Base-by-base conservation (phyloP, 2,888 invertebrate genomes). In the Antheraea yamamai region DNA sequence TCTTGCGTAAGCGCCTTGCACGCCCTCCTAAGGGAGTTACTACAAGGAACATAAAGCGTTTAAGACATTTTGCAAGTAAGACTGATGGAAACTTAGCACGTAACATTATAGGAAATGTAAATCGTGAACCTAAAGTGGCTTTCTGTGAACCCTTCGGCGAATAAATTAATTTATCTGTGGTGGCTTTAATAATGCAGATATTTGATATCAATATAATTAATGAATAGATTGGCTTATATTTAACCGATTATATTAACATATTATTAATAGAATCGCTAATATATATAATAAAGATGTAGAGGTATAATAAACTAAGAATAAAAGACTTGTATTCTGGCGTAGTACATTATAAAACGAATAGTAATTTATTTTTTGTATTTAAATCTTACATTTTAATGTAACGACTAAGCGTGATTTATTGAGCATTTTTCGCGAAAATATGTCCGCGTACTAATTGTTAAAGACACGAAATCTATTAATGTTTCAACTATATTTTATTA, bases 1-100 rank as follows among this genome's bases (percentile, higher is more conserved):
- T 81, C 85, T 94, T 94, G 91, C 92, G 92, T 91, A 93, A 93
- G 87, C 84, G 85, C 85, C 78, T 85, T 82, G 86, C 85, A 87
- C 88, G 89, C 91, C 91, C 88, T 91, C 90, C 88, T 88, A 89
- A 90, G 90, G 91, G 91, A 87, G 86, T 84, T 83, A 84, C 79
- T 85, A 81, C 85, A 87, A 86, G 83, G 83, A 86, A 81, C 84
- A 78, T 80, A 80, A 81, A 81, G 78, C 82, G 81, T 79, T 82
- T 82, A 81, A 75, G 82, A 73, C 81, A 76, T 81, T 84, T 84
- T 77, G 80, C 77, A 81, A 77, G 79, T 81, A 81, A 79, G 79
- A 68, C 74, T 73, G 75, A 78, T 79, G 64, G 77, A 78, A 79
- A 75, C 76, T 39, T 77, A 78, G 76, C 76, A 79, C 78, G 78